Conservation (phyloP, 2,888 invertebrate species). For the Octonoba sinensis region DNA sequence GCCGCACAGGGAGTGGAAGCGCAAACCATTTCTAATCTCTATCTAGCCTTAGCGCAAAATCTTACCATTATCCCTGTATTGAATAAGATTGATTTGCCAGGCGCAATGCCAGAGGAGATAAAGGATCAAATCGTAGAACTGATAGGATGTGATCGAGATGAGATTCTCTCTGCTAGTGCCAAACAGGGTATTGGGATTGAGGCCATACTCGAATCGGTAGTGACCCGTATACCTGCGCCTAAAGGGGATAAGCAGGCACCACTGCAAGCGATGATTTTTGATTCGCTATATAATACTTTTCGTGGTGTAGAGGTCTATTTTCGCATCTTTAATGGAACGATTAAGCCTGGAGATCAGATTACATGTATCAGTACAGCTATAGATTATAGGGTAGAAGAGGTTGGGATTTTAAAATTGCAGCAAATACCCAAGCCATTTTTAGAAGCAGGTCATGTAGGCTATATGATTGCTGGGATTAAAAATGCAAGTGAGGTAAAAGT, state of each 20-base stretch:
- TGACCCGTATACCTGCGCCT: background rate
- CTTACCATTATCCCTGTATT: conserved; percentile 89
- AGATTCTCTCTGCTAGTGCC: background rate
- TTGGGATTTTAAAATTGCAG: too few species aligned
- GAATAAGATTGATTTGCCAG: conserved; percentile 95
- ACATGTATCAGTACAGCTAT: too few species aligned
- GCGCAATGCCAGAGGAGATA: conserved; percentile 87
- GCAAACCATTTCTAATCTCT: conserved; percentile 96
- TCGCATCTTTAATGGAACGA: conserved; percentile 84
- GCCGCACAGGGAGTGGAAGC: conserved; percentile 95
- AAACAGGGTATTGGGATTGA: background rate
- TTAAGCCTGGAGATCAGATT: too few species aligned
- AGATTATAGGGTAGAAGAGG: too few species aligned
- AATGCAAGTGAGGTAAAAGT: conserved; percentile 80
- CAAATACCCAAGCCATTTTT: too few species aligned
- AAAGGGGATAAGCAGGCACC: background rate
- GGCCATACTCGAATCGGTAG: background rate
- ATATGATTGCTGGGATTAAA: conserved; percentile 85
- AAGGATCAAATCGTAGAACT: conserved; percentile 77
- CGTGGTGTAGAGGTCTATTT: conserved; percentile 84
- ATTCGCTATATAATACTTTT: conserved; percentile 92
- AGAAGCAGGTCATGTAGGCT: conserved; percentile 94
- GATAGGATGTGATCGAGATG: background rate
- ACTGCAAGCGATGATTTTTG: conserved; percentile 88
- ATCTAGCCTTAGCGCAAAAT: conserved; percentile 86